Conservation (phyloP, 2,797 vertebrate species). For the Fringilla coelebs region DNA sequence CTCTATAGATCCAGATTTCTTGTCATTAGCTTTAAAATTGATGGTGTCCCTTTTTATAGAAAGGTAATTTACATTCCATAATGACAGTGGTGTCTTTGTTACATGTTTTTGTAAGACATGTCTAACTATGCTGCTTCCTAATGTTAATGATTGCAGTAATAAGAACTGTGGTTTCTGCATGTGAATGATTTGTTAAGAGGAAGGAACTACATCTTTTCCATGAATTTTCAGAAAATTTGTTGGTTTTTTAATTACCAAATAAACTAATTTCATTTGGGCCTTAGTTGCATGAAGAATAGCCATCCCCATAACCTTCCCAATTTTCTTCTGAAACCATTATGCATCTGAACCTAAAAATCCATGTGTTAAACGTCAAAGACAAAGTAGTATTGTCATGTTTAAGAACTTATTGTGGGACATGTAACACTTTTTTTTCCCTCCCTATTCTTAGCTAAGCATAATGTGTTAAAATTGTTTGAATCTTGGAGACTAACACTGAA, state of each 20-base stretch:
- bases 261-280: not conserved
- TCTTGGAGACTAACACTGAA: not conserved
- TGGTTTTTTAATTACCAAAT: not conserved
- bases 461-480: not conserved
- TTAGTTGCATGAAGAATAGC: not conserved
- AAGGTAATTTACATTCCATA: not conserved
- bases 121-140: not conserved
- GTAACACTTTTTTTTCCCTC: not conserved
- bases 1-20: not conserved
- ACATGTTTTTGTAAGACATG: not conserved
- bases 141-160: not conserved
- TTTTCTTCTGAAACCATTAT: not conserved
- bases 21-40: constrained; percentile 3
- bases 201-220: not conserved
- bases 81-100: not conserved
- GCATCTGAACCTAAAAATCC: not conserved
- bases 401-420: not conserved
- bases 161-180: not conserved
- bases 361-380: not conserved
- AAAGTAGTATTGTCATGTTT: not conserved
- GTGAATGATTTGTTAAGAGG: not conserved
- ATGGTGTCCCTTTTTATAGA: constrained; percentile 37
- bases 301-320: not conserved
- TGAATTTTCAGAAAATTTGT: not conserved
- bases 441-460: not conserved